These are phyloP conservation scores for Alouatta palliata DNA, from an alignment of 2,113 vertebrate genomes.

Conservation along the genomic window DNA sequence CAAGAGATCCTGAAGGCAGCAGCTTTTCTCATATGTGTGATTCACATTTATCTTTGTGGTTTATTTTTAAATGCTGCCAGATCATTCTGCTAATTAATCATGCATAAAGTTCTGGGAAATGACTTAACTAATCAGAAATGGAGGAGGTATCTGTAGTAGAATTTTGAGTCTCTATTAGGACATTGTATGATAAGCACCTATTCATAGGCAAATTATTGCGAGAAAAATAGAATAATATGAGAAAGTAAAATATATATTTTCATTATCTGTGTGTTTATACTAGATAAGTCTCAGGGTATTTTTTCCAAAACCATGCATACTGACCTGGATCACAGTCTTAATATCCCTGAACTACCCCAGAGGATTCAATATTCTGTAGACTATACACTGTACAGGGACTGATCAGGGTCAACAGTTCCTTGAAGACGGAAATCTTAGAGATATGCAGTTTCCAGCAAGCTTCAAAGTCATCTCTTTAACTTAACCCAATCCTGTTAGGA, in stretches of 20 bases:
- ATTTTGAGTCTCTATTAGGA: background rate
- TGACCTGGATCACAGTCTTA: background rate
- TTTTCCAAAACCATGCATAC: background rate
- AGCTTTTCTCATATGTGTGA: background rate
- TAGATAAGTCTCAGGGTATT: background rate
- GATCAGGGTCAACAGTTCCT: background rate
- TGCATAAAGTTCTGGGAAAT: background rate
- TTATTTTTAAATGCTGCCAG: background rate
- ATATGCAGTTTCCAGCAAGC: background rate
- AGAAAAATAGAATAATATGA: background rate
- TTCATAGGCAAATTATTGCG: background rate
- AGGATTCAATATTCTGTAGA: background rate
- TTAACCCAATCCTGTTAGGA: background rate
- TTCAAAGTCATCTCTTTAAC: background rate
- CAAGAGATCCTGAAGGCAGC: background rate
- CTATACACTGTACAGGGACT: background rate
- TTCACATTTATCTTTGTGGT: background rate
- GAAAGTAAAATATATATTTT: background rate
- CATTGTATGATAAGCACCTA: background rate
- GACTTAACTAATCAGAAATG: background rate
- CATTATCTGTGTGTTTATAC: background rate
- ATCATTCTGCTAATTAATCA: constrained; percentile 11
- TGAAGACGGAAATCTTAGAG: background rate
- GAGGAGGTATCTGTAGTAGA: background rate
- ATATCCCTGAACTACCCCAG: background rate